Evolutionary conservation across 2,113 vertebrate genomes (phyloP).

Genomic region (Eulemur macaco): DNA sequence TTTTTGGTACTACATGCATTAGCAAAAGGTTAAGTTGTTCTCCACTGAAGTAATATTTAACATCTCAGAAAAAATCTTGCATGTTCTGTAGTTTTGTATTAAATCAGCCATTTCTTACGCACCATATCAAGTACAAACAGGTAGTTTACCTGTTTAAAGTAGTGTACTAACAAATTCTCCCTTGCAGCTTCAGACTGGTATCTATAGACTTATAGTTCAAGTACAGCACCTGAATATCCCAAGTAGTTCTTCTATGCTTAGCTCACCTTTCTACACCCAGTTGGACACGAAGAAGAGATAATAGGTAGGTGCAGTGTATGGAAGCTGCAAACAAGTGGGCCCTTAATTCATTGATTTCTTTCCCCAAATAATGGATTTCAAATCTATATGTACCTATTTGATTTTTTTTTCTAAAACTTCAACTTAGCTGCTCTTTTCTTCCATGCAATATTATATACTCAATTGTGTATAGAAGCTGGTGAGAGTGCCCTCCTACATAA

Average conservation of each 20-base stretch:
- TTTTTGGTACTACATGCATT: conserved; percentile 81
- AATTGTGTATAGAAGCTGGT: conserved; percentile 82
- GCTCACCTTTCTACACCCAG: conserved; percentile 49
- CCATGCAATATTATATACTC: conserved; percentile 66
- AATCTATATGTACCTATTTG: conserved; percentile 26
- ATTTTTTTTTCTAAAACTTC: conserved; percentile 64
- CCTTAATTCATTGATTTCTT: conserved; percentile 58
- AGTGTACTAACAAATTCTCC: conserved; percentile 57
- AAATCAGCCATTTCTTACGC: conserved; percentile 68
- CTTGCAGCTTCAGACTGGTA: conserved; percentile 61
- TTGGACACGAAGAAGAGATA: not conserved
- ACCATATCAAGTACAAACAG: conserved; percentile 64
- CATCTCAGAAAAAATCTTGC: conserved; percentile 56
- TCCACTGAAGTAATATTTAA: conserved; percentile 68
- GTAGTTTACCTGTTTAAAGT: conserved; percentile 61
- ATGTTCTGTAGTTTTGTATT: conserved; percentile 75
- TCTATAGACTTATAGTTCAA: not conserved
- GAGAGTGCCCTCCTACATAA: conserved; percentile 84
- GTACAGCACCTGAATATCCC: not conserved
- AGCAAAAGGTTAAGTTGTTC: conserved; percentile 69
- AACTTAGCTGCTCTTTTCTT: conserved; percentile 75
- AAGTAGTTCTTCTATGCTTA: not conserved
- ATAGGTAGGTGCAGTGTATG: not conserved
- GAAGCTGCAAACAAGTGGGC: conserved; percentile 39
- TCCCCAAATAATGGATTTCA: conserved; percentile 64